Conservation (phyloP, 2,113 vertebrate genomes). For the Apeltes quadracus region DNA sequence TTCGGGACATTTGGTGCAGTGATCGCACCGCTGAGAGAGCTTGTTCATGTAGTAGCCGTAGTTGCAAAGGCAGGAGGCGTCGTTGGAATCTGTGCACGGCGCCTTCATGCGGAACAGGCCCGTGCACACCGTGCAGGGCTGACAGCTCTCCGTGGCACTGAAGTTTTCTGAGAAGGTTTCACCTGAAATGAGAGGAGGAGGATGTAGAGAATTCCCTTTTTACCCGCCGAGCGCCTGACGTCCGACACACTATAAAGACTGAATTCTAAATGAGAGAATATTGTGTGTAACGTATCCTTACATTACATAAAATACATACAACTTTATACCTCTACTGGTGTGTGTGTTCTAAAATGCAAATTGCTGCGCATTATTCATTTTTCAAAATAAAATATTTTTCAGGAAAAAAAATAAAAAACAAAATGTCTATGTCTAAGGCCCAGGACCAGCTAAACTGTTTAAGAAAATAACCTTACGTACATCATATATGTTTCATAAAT, state of each 20-base stretch:
- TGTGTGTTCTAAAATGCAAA: too few relatives aligned
- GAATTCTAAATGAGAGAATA: neutral
- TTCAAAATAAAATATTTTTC: too few relatives aligned
- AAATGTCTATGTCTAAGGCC: too few relatives aligned
- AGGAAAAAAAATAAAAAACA: too few relatives aligned
- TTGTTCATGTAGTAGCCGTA: conserved; percentile 85
- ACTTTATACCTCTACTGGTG: too few relatives aligned
- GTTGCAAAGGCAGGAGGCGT: conserved; percentile 89
- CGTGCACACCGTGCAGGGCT: conserved; percentile 85
- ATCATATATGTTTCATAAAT: conserved; percentile 25
- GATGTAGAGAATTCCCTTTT: neutral
- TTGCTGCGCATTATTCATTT: too few relatives aligned
- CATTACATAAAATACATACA: too few relatives aligned
- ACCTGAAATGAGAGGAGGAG: conserved; percentile 68
- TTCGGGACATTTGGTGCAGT: conserved; percentile 85
- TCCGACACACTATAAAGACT: neutral
- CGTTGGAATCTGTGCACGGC: conserved; percentile 92
- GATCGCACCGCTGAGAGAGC: conserved; percentile 71
- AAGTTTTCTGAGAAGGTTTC: conserved; percentile 90
- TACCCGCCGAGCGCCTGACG: neutral
- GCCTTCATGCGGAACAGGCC: conserved; percentile 88
- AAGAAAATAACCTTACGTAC: neutral
- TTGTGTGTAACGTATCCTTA: neutral
- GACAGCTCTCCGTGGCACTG: conserved; percentile 89
- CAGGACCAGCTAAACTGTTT: neutral